Conservation (phyloP, 30 jellyfish, hydroid and myxozoan genomes). For the Chironex yamaguchii region DNA sequence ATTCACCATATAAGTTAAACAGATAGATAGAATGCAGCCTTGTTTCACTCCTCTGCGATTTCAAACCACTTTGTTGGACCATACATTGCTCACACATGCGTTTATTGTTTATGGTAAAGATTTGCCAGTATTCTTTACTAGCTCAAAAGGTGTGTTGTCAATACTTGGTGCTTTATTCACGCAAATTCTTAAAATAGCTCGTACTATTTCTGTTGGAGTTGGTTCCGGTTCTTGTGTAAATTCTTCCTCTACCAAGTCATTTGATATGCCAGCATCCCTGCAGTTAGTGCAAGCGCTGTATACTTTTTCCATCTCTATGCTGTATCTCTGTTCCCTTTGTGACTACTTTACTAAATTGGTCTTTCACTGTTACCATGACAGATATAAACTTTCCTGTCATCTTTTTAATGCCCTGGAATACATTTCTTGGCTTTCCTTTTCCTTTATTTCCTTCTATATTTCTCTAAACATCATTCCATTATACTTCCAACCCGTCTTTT, state of each 20-base stretch:
- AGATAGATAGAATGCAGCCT: slow-evolving; percentile 64
- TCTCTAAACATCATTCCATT: background rate
- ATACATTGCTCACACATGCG: slow-evolving; percentile 26
- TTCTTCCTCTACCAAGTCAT: background rate
- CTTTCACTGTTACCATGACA: slow-evolving; percentile 36
- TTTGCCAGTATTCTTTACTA: slow-evolving; percentile 26
- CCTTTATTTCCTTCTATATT: background rate
- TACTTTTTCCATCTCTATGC: background rate
- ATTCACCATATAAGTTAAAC: slow-evolving; percentile 38
- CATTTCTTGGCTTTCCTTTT: background rate
- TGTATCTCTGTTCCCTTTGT: slow-evolving; percentile 18
- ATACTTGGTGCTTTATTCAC: background rate
- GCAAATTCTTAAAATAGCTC: background rate
- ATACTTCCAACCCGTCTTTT: too few relatives aligned
- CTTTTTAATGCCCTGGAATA: background rate
- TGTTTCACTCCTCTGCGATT: slow-evolving; percentile 62
- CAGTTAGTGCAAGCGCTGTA: background rate
- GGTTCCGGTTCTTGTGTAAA: background rate
- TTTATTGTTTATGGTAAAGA: slow-evolving; percentile 49
- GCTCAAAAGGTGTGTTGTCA: background rate
- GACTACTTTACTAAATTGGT: background rate
- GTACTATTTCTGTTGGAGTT: background rate
- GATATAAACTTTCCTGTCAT: background rate
- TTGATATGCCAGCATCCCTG: background rate
- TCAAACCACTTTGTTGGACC: slow-evolving; percentile 45